Percentiles rank a stretch among this genome's conserved stretches.
Conservation (phyloP, 2,797 vertebrate genomes). For the Dromococcyx pavoninus region DNA sequence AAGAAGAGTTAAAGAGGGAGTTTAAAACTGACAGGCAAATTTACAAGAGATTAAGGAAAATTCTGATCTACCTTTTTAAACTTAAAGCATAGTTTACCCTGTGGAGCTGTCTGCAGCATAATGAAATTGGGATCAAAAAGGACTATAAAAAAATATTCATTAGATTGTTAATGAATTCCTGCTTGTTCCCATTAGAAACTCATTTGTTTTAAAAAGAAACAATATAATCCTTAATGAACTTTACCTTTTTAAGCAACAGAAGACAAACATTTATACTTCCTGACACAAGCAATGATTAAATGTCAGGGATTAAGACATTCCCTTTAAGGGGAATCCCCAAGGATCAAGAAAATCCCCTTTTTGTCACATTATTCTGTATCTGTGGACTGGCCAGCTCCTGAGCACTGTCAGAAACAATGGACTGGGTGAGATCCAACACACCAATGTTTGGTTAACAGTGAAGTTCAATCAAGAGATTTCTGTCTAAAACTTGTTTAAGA, state of each 20-base stretch:
- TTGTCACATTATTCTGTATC: neutral
- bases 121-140: slow-evolving; percentile 12
- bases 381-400: neutral
- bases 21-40: slow-evolving; percentile 6
- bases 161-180: slow-evolving; percentile 40
- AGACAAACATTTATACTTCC: slow-evolving; percentile 30
- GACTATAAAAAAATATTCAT: slow-evolving; percentile 27
- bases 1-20: neutral
- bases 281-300: slow-evolving; percentile 39
- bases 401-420: neutral
- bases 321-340: slow-evolving; percentile 8
- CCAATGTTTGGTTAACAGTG: neutral
- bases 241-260: neutral
- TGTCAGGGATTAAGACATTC: slow-evolving; percentile 6
- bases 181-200: slow-evolving; percentile 29
- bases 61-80: slow-evolving; percentile 21
- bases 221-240: slow-evolving; percentile 34
- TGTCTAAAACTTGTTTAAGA: neutral
- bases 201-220: slow-evolving; percentile 22
- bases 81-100: neutral
- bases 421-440: neutral
- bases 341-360: slow-evolving; percentile 43
- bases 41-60: neutral
- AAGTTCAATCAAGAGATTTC: neutral
- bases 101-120: neutral